Conservation (phyloP, 2,797 vertebrate species). For the Eidolon dupreanum region DNA sequence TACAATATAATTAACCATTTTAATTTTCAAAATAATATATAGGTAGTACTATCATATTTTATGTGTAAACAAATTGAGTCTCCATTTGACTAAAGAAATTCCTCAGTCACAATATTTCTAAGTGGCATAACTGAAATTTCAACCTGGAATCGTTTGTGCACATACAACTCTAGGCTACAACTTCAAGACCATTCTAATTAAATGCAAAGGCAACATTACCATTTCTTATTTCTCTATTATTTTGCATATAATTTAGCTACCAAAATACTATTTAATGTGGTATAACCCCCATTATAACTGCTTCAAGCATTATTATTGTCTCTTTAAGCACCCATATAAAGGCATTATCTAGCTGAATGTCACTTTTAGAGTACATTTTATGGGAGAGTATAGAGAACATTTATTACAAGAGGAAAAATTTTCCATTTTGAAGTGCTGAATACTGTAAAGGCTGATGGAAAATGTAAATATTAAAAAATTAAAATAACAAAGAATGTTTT, state of each 20-base stretch:
- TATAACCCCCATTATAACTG: neutral
- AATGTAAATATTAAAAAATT: neutral
- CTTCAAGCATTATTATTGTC: neutral
- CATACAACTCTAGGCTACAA: neutral
- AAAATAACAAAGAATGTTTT: neutral
- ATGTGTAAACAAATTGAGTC: neutral
- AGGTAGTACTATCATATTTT: neutral
- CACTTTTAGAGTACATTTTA: neutral
- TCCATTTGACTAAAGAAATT: neutral
- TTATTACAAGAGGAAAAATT: neutral
- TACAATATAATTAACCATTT: neutral
- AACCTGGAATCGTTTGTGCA: neutral
- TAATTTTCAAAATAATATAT: slow-evolving; percentile 17
- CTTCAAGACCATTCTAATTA: neutral
- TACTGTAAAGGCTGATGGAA: neutral
- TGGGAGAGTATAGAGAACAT: neutral
- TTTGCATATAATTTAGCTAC: neutral
- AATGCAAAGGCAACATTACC: neutral
- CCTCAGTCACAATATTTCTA: neutral
- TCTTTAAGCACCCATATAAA: neutral
- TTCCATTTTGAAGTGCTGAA: neutral
- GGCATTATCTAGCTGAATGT: neutral
- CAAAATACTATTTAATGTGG: neutral
- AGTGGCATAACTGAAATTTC: neutral
- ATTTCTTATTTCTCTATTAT: neutral